These are phyloP conservation scores for Lobophora halterata DNA, from an alignment of 2,888 invertebrate species.

Conservation along the genomic window DNA sequence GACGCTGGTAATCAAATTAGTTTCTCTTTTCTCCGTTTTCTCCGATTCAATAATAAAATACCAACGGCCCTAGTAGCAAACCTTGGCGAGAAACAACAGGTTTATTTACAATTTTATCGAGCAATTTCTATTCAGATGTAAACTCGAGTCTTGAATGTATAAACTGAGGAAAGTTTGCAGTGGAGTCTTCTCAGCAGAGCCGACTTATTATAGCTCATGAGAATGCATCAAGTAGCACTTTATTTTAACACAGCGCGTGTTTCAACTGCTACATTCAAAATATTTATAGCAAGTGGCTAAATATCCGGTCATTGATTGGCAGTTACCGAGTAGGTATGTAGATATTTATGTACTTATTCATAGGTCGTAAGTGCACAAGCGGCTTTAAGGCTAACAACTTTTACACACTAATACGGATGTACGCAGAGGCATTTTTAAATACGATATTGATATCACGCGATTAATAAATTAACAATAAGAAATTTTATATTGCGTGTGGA, in stretches of 20 bases:
- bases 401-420: conserved; percentile 9
- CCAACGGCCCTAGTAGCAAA: conserved; percentile 25
- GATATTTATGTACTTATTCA: conserved; percentile 11
- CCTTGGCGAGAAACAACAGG: conserved; percentile 25
- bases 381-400: conserved; percentile 7
- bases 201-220: too few relatives aligned
- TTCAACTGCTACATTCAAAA: conserved; percentile 13
- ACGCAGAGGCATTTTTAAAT: conserved; percentile 8
- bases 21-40: conserved; percentile 33
- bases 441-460: conserved; percentile 27
- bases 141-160: conserved; percentile 18
- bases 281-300: conserved; percentile 14
- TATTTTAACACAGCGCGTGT: conserved; percentile 7
- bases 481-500: conserved; percentile 30
- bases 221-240: conserved; percentile 6
- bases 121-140: conserved; percentile 20
- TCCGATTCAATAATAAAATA: conserved; percentile 28
- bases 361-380: conserved; percentile 7
- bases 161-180: conserved; percentile 16
- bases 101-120: conserved; percentile 23
- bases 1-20: conserved; percentile 19
- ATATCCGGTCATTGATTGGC: conserved; percentile 21
- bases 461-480: conserved; percentile 32
- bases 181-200: too few relatives aligned
- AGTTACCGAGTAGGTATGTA: conserved; percentile 5